Evolutionary conservation across 2,888 invertebrate species (phyloP), one percentile per base, ranked within the genome.

Genomic region (Cephalotes varians): DNA sequence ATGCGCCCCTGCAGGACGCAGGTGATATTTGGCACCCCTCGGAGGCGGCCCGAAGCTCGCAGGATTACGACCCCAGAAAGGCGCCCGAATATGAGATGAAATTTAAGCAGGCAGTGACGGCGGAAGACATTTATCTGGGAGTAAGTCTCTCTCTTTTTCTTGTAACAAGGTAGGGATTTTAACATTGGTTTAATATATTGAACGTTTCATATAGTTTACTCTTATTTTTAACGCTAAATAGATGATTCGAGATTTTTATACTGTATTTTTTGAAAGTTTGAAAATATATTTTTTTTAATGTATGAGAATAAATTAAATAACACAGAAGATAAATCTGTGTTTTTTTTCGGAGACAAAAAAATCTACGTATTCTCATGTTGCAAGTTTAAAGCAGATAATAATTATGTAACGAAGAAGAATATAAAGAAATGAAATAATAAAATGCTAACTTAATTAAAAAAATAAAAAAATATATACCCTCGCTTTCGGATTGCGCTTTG

Each of bases 81-180:
- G 95, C 95, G 31, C 98, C 98, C 0, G 96, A 96, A 87, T 98
- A 98, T 95, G 96, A 97, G 51, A 97, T 98, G 94, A 96, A 96
- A 87, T 98, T 98, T 94, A 97, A 97, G 90, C 99, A 99, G 94
- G 96, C 97, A 49, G 97, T 99, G 0, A 96, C 97, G 10, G 96
- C 98, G 0, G 97, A 98, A 94, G 98, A 99, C 94, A 96, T 98
- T 10, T 99, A 96, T 94, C 95, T 99, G 72, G 97, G 98, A 95
- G 98, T 97, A 62, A 77, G 82, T 82, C 2, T 28, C 9, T 28
- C 28, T 37, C 34, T 73, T 15, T 12, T 37, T 51, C 18, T 21
- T 1, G 1, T 7, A 28, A 34, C 25, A 40, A 47, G 21, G 15
- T 25, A 34, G 28, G 47, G 31, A 60, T 60, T n/a, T n/a, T n/a